Percentiles rank a stretch among this genome's conserved stretches.
Conservation (phyloP, 2,888 invertebrate species). For the Platycnemis pennipes region DNA sequence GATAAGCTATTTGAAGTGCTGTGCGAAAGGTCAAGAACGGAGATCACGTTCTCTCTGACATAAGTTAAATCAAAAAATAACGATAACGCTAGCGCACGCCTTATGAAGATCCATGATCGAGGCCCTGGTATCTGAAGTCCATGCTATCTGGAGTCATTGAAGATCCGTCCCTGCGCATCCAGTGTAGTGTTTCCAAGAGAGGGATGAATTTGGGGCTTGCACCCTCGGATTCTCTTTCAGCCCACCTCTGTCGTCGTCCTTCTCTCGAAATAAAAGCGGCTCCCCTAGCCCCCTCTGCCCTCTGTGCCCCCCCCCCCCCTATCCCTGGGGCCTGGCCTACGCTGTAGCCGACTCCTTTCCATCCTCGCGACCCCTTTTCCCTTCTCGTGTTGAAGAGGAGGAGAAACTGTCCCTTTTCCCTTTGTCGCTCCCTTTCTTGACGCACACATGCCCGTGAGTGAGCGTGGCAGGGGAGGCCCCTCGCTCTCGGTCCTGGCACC, state of each 20-base stretch:
- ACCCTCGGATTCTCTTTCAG: neutral
- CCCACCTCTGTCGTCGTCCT: neutral
- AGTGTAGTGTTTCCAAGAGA: neutral
- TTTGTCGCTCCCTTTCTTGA: neutral
- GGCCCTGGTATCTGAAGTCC: no score
- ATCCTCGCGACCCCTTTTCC: neutral
- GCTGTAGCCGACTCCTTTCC: neutral
- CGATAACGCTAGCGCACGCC: no score
- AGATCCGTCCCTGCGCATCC: neutral
- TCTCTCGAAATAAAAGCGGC: neutral
- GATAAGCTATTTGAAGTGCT: no score
- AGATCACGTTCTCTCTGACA: no score
- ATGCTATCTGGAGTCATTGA: neutral
- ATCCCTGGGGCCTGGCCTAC: neutral
- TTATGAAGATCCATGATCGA: no score
- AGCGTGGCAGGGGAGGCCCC: neutral
- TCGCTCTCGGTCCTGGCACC: slow-evolving; percentile 36
- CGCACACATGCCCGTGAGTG: neutral
- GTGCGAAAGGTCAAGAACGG: no score
- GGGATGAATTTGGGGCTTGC: neutral
- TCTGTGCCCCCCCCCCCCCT: neutral
- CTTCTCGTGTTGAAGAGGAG: neutral
- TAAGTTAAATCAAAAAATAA: no score
- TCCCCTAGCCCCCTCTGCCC: neutral
- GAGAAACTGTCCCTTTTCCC: neutral